Percentiles rank a stretch among this genome's conserved stretches.
Conservation (phyloP, 2,888 invertebrate species). For the Polyploca ridens region DNA sequence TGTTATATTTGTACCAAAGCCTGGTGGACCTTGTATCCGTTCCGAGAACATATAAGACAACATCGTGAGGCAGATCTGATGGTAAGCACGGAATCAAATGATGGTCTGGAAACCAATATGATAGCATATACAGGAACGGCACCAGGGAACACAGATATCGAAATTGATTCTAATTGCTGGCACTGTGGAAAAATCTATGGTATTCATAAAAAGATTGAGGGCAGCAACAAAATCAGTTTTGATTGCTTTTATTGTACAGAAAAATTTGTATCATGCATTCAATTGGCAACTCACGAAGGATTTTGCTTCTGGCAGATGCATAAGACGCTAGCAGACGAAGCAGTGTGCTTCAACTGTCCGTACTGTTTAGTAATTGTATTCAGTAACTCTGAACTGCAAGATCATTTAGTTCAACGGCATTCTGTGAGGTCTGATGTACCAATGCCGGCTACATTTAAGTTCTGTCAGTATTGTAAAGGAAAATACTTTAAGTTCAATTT, state of each 20-base stretch:
- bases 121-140: conserved; percentile 24
- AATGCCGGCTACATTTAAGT: not conserved
- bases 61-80: conserved; percentile 17
- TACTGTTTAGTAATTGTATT: conserved; percentile 16
- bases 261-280: conserved; percentile 32
- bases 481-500: conserved; percentile 14
- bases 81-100: conserved; percentile 24
- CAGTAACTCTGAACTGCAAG: fast-evolving
- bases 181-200: conserved; percentile 41
- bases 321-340: not conserved
- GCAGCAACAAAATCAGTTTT: conserved; percentile 20
- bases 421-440: conserved; percentile 51
- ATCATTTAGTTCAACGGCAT: conserved; percentile 43
- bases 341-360: conserved; percentile 7
- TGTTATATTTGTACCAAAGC: conserved; percentile 54
- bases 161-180: conserved; percentile 40
- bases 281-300: conserved; percentile 18
- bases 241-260: conserved; percentile 32
- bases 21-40: conserved; percentile 56
- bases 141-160: conserved; percentile 10
- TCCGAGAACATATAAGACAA: conserved; percentile 43
- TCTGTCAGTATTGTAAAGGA: conserved; percentile 25
- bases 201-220: conserved; percentile 12
- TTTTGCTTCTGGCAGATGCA: not conserved
- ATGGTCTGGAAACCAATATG: conserved; percentile 38